phyloP scores from a whole-genome alignment of 2,113 vertebrate genomes.

The Coturnix japonica region DNA sequence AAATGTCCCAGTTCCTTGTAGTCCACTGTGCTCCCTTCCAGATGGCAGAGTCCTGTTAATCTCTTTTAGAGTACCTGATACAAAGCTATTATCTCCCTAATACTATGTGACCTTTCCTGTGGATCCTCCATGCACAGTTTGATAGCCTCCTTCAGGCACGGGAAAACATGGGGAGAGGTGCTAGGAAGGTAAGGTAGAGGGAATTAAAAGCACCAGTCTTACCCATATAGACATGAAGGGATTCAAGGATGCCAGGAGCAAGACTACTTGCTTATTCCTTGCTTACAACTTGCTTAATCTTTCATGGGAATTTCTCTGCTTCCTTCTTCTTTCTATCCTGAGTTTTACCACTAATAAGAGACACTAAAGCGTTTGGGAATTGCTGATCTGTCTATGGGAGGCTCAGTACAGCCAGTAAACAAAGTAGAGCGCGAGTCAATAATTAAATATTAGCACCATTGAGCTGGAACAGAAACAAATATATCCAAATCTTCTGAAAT shows the following conservation, averaged over 20 bases:
- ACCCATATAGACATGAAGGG: not conserved
- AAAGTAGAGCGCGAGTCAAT: not conserved
- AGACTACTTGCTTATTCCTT: not conserved
- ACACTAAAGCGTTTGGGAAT: not conserved
- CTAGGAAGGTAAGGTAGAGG: not conserved
- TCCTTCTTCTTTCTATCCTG: not conserved
- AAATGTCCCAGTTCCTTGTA: not conserved
- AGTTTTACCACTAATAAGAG: not conserved
- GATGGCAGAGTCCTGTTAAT: not conserved
- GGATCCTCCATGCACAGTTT: not conserved
- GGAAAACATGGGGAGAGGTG: not conserved
- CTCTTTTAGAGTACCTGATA: not conserved
- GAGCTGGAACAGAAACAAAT: not conserved
- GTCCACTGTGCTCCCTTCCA: not conserved
- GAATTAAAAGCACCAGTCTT: not conserved
- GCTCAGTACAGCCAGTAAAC: not conserved
- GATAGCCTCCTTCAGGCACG: not conserved
- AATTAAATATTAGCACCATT: not conserved
- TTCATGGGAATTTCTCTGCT: not conserved
- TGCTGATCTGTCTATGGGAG: not conserved
- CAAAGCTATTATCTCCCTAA: not conserved
- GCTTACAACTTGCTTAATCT: not conserved
- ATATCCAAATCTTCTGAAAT: not conserved
- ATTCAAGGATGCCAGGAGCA: not conserved
- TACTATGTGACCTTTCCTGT: not conserved